Percentiles rank a stretch among this genome's conserved stretches.
These are phyloP conservation scores for Eonycteris spelaea DNA, from an alignment of 2,113 vertebrate species.

Conservation along the genomic window DNA sequence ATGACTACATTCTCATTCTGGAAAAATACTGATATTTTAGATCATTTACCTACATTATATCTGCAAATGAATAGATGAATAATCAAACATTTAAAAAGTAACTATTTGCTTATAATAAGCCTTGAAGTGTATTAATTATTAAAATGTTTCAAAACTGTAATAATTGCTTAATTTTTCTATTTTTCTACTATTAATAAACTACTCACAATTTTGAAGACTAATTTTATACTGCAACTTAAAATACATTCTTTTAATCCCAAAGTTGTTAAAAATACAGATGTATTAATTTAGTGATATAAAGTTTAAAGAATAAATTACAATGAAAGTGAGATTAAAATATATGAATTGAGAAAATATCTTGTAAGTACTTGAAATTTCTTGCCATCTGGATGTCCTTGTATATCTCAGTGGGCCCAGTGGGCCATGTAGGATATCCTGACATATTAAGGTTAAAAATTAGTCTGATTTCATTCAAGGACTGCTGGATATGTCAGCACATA, in stretches of 20 bases:
- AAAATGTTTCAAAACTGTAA: not conserved
- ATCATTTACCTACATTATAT: not conserved
- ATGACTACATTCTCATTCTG: not conserved
- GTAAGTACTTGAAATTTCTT: not conserved
- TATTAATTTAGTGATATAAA: not conserved
- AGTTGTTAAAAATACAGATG: not conserved
- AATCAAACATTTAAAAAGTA: not conserved
- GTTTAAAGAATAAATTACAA: not conserved
- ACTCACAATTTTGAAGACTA: not conserved
- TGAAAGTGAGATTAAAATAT: not conserved
- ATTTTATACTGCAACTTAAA: not conserved
- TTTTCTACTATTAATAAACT: not conserved
- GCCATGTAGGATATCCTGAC: not conserved
- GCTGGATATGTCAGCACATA: not conserved
- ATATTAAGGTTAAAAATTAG: slow-evolving; percentile 42
- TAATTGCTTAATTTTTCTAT: not conserved
- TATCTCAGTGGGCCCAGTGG: not conserved
- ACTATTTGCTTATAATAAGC: not conserved
- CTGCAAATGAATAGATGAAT: not conserved
- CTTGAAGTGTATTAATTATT: not conserved
- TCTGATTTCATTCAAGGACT: slow-evolving; percentile 24
- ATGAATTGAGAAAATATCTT: not conserved
- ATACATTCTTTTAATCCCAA: not conserved
- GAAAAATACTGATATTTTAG: not conserved
- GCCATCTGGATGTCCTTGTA: not conserved